Evolutionary conservation across 37 sponge, comb jelly and placozoan genomes (phyloP), one percentile per base, ranked within the genome.

Genomic region (Chondrosia reniformis): DNA sequence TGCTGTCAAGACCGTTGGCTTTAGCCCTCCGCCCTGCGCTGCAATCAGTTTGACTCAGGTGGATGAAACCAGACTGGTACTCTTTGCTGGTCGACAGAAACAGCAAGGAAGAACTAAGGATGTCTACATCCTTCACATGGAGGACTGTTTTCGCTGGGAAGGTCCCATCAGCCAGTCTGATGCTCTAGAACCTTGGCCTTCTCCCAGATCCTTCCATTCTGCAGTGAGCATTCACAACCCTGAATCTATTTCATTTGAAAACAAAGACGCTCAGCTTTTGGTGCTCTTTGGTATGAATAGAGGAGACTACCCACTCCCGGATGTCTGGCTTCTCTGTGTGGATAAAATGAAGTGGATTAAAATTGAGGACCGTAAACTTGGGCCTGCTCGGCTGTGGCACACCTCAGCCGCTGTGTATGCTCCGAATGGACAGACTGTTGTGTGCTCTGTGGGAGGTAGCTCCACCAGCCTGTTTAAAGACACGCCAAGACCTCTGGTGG

Each of bases 21-120:
- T 25, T 6, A 81, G 78, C 0, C 91, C 91, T 17, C 77, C 77
- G 28, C 91, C 91, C 5, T 86, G 91, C 84, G 91, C 91, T 28
- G 91, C 91, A 4, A 83, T 86, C 45, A 62, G 84, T 31, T 72
- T 91, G 55, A 91, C 80, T 0, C 49, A 46, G 52, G 80, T 86
- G 8, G 87, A 86, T 74, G n/a, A 10, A 15, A 33, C 33, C 33
- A 33, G 81, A 0, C 81, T 76, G n/a, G 78, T 86, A 1, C 37
- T 91, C 38, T 91, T 91, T 77, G 91, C 87, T 57, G 91, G 91
- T 4, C 33, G 87, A 21, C 91, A 91, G 74, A 31, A 19, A 37
- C 27, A 75, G 15, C 74, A 46, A 17, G n/a, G n/a, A n/a, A 79
- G 91, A 45, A 80, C 80, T 6, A 80, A 86, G 45, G 75, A 91